Base-by-base conservation (phyloP, 2,113 vertebrate species). In the Falcunculus frontatus region DNA sequence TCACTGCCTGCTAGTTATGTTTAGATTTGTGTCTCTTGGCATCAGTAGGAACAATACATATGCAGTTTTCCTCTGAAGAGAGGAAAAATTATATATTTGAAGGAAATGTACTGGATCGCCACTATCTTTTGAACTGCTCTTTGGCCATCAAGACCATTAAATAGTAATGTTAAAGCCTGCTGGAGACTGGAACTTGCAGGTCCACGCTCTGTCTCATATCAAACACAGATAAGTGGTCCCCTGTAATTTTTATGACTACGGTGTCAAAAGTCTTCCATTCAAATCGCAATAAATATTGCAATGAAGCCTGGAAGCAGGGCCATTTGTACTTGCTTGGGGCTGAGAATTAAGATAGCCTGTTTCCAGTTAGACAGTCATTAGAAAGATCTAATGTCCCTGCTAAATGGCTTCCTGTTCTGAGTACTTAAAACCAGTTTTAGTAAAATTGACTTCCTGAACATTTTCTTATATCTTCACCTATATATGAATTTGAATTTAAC, bases 331-430 rank as follows among this genome's bases (percentile, higher is more conserved):
- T 98, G 98, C 98, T 99, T 19, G 97, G 97, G 98, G 98, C 99
- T 98, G 98, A 98, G 98, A 98, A 99, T 99, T 99, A 99, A 98
- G 96, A 98, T 98, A 88, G 98, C 98, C 99, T 99, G 99, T 99
- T 99, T 99, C 99, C 98, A 98, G 99, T 99, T 99, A 99, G 98
- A 98, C 98, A 98, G 98, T 99, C 99, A 99, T 99, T 99, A 99
- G 99, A 98, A 98, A 99, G 98, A 99, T 99, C 99, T 99, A 99
- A 99, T 98, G 96, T 98, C 98, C 98, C 95, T 96, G 97, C 98
- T 98, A 99, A 99, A 99, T 99, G 98, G 98, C 98, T 99, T 99
- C 99, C 99, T 99, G 99, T 99, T 98, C 98, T 96, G 97, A 99
- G 98, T 98, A 98, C 98, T 99, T 99, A 99, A 99, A 98, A 98